Evolutionary conservation across 2,797 vertebrate genomes (phyloP).

Genomic region (Microtus agrestis): DNA sequence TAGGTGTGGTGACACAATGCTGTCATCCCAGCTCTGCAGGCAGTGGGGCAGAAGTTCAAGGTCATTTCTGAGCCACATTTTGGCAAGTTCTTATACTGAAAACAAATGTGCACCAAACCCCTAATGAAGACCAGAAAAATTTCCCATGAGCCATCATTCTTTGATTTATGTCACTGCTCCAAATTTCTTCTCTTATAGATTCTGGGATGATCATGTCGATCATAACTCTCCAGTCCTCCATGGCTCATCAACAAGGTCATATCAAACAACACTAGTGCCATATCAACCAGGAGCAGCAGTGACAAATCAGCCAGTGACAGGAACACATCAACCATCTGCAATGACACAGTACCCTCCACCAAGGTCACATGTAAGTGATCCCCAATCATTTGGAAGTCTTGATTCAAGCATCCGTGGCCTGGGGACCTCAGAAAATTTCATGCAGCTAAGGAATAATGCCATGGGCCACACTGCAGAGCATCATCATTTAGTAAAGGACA

Average conservation of each 20-base stretch:
- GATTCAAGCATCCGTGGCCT: conserved; percentile 88
- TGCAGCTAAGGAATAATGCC: conserved; percentile 87
- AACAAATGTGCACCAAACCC: neutral
- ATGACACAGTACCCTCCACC: conserved; percentile 72
- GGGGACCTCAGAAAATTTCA: conserved; percentile 86
- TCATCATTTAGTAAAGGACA: conserved; percentile 91
- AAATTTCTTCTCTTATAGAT: conserved; percentile 86
- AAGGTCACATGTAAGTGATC: conserved; percentile 87
- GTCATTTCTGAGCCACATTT: too few relatives aligned
- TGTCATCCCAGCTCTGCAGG: too few relatives aligned
- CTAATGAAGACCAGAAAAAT: neutral
- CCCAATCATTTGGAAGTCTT: conserved; percentile 90
- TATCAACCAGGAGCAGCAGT: neutral
- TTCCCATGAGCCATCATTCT: neutral
- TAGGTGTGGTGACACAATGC: too few relatives aligned
- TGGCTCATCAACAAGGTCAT: neutral
- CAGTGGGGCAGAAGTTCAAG: too few relatives aligned
- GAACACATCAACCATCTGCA: too few relatives aligned
- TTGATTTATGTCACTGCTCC: neutral
- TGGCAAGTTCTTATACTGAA: neutral
- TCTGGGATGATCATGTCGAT: neutral
- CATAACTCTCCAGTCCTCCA: neutral
- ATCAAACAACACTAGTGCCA: neutral
- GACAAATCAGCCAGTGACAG: neutral
- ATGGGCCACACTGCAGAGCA: conserved; percentile 88